Evolutionary conservation across 2,797 vertebrate genomes (phyloP), one percentile per base, ranked within the genome.

Genomic region (Danio choprae): DNA sequence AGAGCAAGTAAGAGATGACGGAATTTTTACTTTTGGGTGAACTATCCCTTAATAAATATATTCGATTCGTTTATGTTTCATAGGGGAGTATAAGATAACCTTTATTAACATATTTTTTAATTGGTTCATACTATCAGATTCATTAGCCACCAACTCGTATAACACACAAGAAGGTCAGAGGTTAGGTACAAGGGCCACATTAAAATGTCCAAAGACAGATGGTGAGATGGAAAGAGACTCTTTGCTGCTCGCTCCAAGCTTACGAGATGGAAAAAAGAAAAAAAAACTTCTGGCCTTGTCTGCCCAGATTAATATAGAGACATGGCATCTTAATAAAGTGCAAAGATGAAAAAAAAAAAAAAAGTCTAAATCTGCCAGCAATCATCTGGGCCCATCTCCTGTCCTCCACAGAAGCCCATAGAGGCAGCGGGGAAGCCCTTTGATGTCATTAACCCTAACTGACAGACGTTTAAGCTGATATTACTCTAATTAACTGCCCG

Each of bases 401-500:
- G 80, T 82, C 74, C 72, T 84, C 80, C 89, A 88, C 84, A 87
- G 58, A 85, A 75, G 68, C 72, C 85, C 80, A 88, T 85, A 89
- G 84, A 91, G 80, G 80, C 43, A 65, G 50, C 88, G 86, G 84
- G 87, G 91, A 88, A 81, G 87, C 80, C 87, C 89, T 93, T 89
- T 91, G 90, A 92, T 92, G 90, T 84, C 89, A 93, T 93, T 94
- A 95, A 93, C 90, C 85, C 89, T 82, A 89, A 92, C 90, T 88
- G 92, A 94, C 89, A 92, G 92, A 91, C 87, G 84, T 88, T 92
- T 93, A 91, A 90, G 90, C 87, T 88, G 89, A 92, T 91, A 89
- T 91, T 90, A 92, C 90, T 92, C 88, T 93, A 94, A 94, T 95
- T 94, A 95, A 93, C 88, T 87, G 84, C 88, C 74, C 81, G 90